Conservation (phyloP, 2,113 vertebrate genomes). For the Falcunculus frontatus region DNA sequence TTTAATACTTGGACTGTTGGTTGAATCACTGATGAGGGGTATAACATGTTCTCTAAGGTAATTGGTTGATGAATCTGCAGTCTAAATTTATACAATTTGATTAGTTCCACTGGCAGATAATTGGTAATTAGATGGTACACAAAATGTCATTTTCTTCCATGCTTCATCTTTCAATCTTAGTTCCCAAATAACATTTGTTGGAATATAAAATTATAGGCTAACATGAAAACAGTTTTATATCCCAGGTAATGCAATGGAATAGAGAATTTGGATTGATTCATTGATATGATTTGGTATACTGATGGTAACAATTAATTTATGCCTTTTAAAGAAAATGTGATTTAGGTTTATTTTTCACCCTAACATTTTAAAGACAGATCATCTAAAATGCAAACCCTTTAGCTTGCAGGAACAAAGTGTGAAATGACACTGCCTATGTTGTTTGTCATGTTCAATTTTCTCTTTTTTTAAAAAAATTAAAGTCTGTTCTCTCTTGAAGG, state of each 20-base stretch:
- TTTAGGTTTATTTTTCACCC: slow-evolving; percentile 42
- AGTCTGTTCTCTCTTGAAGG: not conserved
- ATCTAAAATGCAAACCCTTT: slow-evolving; percentile 31
- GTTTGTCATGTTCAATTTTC: not conserved
- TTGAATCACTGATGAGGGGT: not conserved
- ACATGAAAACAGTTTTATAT: slow-evolving; percentile 62
- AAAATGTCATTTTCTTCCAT: slow-evolving; percentile 67
- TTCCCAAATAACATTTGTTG: slow-evolving; percentile 69
- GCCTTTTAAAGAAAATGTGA: slow-evolving; percentile 69
- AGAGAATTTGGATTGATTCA: slow-evolving; percentile 73
- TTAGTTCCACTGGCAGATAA: slow-evolving; percentile 58
- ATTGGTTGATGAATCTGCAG: slow-evolving; percentile 47
- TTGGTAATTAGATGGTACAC: slow-evolving; percentile 65
- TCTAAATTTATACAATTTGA: slow-evolving; percentile 57
- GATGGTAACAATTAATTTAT: slow-evolving; percentile 69
- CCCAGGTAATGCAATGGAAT: slow-evolving; percentile 70
- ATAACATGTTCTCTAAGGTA: slow-evolving; percentile 46
- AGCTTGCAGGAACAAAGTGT: not conserved
- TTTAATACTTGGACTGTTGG: not conserved
- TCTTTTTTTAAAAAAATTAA: not conserved
- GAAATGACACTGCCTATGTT: not conserved
- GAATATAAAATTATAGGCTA: slow-evolving; percentile 64
- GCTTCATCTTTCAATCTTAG: slow-evolving; percentile 56
- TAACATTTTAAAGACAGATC: slow-evolving; percentile 38
- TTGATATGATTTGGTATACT: slow-evolving; percentile 78